Evolutionary conservation across 2,888 invertebrate species (phyloP).

Genomic region (Heliconius charithonia): DNA sequence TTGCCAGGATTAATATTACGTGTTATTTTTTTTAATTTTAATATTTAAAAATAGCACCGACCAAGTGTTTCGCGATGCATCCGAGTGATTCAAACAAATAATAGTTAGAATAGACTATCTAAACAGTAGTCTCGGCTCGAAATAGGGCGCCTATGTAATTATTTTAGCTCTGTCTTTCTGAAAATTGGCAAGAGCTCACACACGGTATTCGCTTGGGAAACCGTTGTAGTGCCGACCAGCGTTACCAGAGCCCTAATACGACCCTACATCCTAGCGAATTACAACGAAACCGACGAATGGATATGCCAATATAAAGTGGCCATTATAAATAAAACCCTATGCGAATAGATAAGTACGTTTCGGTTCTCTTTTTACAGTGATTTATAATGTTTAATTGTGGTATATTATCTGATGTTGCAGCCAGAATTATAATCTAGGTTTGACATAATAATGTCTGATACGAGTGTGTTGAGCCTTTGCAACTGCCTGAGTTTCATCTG

Average conservation of each 20-base stretch:
- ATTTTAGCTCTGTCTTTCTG: slow-evolving; percentile 84
- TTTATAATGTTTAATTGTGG: slow-evolving; percentile 41
- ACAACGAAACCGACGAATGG: slow-evolving; percentile 55
- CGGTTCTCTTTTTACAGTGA: slow-evolving; percentile 40
- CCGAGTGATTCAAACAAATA: slow-evolving; percentile 64
- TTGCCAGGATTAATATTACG: not conserved
- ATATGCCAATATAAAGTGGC: slow-evolving; percentile 68
- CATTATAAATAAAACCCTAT: slow-evolving; percentile 78
- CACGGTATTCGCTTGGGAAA: slow-evolving; percentile 83
- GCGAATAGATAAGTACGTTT: slow-evolving; percentile 59
- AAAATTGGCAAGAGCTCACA: slow-evolving; percentile 83
- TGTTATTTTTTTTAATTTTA: not conserved
- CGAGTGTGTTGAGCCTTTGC: slow-evolving; percentile 16
- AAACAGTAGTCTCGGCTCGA: slow-evolving; percentile 74
- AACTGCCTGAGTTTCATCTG: slow-evolving; percentile 9
- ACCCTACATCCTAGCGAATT: slow-evolving; percentile 51
- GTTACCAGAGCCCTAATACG: slow-evolving; percentile 60
- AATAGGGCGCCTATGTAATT: slow-evolving; percentile 83
- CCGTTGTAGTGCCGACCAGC: slow-evolving; percentile 71
- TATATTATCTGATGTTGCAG: slow-evolving; percentile 35
- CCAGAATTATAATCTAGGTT: slow-evolving; percentile 47
- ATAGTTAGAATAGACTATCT: slow-evolving; percentile 79
- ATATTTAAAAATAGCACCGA: slow-evolving; percentile 25
- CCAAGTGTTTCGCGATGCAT: slow-evolving; percentile 44
- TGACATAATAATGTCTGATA: slow-evolving; percentile 38